Base-by-base conservation (phyloP, 2,113 vertebrate genomes). In the Mormyrus iriodes region DNA sequence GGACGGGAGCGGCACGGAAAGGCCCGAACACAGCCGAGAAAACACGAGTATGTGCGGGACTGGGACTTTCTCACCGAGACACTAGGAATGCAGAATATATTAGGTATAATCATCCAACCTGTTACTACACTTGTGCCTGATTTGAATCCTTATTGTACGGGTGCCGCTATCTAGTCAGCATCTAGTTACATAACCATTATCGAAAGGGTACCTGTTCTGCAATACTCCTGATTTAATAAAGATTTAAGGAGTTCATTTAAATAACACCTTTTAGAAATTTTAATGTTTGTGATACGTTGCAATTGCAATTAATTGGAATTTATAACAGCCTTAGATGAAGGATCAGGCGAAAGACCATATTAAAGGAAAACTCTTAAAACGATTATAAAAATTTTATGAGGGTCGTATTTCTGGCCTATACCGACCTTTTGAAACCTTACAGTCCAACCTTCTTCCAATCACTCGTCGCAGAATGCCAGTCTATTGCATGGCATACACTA, bases 1-100 rank as follows among this genome's bases (percentile, higher is more conserved):
- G n/a, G 61, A 89, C 31, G 65, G 84, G 89, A 89, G n/a, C 46
- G 44, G 82, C 44, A 84, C 82, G 82, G 82, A 48, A 84, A 84
- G 2, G 39, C 42, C 21, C 82, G 82, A 84, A 46, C 82, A 48
- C 10, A 84, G 42, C 9, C 82, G 85, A 27, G 31, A 35, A 86
- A 53, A 86, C 49, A 53, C 85, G 85, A 86, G 8, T 35, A 46
- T 13, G 55, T n/a, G 52, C 89, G 89, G 61, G 12, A 39, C 35
- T 19, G 19, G 17, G 69, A 42, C 35, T 35, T 19, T 17, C 3
- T 53, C 35, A 39, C 35, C 73, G 6, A 76, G 8, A 27, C 58
- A 6, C 8, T 76, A 79, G 35, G 42, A 2, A 42, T 42, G 3
- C 15, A 42, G 31, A 27, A 79, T 79, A 42, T 39, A 39, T 42